Percentiles rank a stretch among this genome's conserved stretches.
phyloP scores from a whole-genome alignment of 2,797 vertebrate species.

The Chanos chanos region DNA sequence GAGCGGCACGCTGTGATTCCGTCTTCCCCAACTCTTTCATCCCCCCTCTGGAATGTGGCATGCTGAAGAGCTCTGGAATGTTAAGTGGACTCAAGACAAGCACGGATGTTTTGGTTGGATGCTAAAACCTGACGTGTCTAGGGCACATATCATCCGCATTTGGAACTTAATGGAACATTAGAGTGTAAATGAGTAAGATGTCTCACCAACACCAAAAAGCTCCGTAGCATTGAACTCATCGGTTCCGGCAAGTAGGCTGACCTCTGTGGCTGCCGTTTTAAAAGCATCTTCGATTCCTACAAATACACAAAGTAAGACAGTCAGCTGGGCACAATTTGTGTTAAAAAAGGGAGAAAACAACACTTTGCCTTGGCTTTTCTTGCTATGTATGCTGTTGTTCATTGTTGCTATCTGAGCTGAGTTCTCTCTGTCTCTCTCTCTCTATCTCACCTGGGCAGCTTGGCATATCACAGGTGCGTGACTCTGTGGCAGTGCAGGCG shows the following conservation, averaged over 20 bases:
- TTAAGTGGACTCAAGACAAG: conserved; percentile 38
- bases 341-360: not conserved
- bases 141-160: conserved; percentile 44
- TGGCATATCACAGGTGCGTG: conserved; percentile 87
- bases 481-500: conserved; percentile 90
- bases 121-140: conserved; percentile 47
- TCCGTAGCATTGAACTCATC: conserved; percentile 96
- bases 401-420: not conserved
- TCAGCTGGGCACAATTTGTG: conserved; percentile 16
- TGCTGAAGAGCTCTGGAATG: conserved; percentile 49
- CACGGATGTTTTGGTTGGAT: conserved; percentile 4
- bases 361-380: not conserved
- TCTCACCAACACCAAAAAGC: conserved; percentile 95
- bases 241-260: conserved; percentile 89
- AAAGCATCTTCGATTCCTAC: conserved; percentile 95
- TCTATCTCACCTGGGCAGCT: conserved; percentile 82
- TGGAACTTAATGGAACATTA: conserved; percentile 9
- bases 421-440: no score
- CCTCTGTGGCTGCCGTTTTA: conserved; percentile 93
- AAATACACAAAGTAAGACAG: conserved; percentile 25
- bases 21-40: conserved; percentile 44
- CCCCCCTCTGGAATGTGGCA: conserved; percentile 43
- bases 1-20: conserved; percentile 25
- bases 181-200: not conserved
- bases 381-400: not conserved